phyloP scores from a whole-genome alignment of 2,113 vertebrate genomes.

The Sturnus vulgaris region DNA sequence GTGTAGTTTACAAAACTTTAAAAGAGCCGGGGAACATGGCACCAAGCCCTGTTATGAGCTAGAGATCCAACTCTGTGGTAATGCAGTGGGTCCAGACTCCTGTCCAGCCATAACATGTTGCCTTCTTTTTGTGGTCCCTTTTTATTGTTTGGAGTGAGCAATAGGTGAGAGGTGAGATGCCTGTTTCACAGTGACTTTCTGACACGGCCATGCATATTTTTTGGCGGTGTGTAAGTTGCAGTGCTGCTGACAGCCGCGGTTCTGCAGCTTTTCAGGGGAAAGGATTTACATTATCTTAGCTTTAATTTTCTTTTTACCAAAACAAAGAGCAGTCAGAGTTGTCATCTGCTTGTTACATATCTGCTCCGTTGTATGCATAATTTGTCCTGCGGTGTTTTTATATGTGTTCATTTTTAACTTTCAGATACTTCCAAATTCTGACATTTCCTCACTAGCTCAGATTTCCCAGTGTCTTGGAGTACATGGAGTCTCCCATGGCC shows the following conservation, averaged over 20 bases:
- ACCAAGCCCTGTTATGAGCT: background rate
- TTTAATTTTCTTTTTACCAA: constrained; percentile 48
- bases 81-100: background rate
- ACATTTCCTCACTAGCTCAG: constrained; percentile 58
- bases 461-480: constrained; percentile 31
- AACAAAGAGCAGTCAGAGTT: constrained; percentile 50
- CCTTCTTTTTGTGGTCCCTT: background rate
- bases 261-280: constrained; percentile 24
- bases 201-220: background rate
- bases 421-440: constrained; percentile 25
- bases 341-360: constrained; percentile 37
- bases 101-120: background rate
- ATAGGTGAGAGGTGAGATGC: background rate
- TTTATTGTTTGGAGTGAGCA: background rate
- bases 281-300: constrained; percentile 45
- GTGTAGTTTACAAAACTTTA: background rate
- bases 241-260: background rate
- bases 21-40: background rate
- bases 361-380: background rate
- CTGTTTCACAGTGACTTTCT: background rate
- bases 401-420: constrained; percentile 52
- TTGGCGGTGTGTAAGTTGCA: background rate
- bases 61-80: background rate
- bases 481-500: constrained; percentile 33
- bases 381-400: constrained; percentile 21